These are phyloP conservation scores for Lepisosteus oculatus DNA, from an alignment of 2,113 vertebrate species.

Conservation along the genomic window DNA sequence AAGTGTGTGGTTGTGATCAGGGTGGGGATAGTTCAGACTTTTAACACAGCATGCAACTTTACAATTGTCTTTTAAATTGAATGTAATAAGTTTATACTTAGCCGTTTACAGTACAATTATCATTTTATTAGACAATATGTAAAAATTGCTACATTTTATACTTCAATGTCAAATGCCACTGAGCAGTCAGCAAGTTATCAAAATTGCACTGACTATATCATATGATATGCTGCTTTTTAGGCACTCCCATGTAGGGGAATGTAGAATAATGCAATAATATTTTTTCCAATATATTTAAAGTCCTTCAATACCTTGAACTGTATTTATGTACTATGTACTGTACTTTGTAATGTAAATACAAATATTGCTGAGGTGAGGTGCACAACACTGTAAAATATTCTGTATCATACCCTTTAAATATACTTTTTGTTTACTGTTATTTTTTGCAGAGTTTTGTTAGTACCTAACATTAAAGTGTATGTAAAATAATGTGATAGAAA, in stretches of 20 bases:
- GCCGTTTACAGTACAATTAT: background rate
- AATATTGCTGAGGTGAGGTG: conserved; percentile 22
- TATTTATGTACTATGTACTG: conserved; percentile 51
- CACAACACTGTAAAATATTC: conserved; percentile 32
- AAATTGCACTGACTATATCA: conserved; percentile 68
- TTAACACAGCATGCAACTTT: conserved; percentile 27
- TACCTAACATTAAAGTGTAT: conserved; percentile 36
- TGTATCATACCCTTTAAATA: conserved; percentile 36
- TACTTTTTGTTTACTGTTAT: conserved; percentile 47
- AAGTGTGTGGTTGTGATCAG: no score
- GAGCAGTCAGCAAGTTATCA: conserved; percentile 55
- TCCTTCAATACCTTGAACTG: conserved; percentile 34
- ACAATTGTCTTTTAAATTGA: conserved; percentile 15
- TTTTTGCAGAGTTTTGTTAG: conserved; percentile 33
- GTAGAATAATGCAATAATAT: conserved; percentile 80
- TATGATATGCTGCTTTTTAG: conserved; percentile 61
- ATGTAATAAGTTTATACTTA: conserved; percentile 7
- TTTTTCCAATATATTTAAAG: conserved; percentile 54
- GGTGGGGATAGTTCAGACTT: background rate
- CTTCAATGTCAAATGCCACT: conserved; percentile 55
- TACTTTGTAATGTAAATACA: conserved; percentile 45
- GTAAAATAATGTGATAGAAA: conserved; percentile 41
- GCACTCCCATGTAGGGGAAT: conserved; percentile 63
- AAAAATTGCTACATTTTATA: conserved; percentile 54
- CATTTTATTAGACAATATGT: conserved; percentile 30